Evolutionary conservation across 2,797 vertebrate genomes (phyloP), one percentile per base, ranked within the genome.

Genomic region (Nothura maculosa): DNA sequence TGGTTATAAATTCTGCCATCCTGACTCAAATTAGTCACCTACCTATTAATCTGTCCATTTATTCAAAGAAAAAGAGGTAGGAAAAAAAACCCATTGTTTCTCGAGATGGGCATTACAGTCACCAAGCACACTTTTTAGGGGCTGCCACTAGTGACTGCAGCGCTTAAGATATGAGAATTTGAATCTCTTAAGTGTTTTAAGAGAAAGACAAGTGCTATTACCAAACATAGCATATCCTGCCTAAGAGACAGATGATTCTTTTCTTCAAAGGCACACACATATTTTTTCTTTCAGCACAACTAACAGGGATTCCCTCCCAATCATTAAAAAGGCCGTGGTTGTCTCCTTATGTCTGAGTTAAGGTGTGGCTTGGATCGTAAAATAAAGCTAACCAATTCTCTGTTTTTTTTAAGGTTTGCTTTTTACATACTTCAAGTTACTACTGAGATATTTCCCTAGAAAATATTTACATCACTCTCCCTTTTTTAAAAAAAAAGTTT

Each of bases 381-480:
- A 81, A 62, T 19, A 90, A 81, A 72, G 20, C 60, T 43, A 32
- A 89, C 50, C 42, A 43, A 40, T 20, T 9, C 42, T n/a, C 30
- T 74, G 48, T 9, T 64, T 66, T 82, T 84, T 47, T 61, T 20
- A 50, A 81, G 47, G 30, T 63, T 90, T 81, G 5, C 20, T 43
- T 76, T 86, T 84, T 52, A 87, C n/a, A 6, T 63, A 81, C 55
- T 90, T 84, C 48, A 61, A 86, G 60, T 67, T 88, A 76, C 52
- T 67, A 67, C 32, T 73, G 70, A 81, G 76, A 86, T 36, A 34
- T 11, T 1, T 22, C 18, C 73, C 43, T 63, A 90, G 60, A 69
- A 86, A 94, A 90, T 73, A 90, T 88, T 94, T 90, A 8, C 66
- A 63, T 81, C 34, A 83, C 20, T 69, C 50, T 3, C 45, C 76